A percentile compares a stretch with the other conserved stretches of the same genome.
These are phyloP conservation scores for Orientallactaga bullata DNA, from an alignment of 2,113 vertebrate genomes.

Conservation along the genomic window DNA sequence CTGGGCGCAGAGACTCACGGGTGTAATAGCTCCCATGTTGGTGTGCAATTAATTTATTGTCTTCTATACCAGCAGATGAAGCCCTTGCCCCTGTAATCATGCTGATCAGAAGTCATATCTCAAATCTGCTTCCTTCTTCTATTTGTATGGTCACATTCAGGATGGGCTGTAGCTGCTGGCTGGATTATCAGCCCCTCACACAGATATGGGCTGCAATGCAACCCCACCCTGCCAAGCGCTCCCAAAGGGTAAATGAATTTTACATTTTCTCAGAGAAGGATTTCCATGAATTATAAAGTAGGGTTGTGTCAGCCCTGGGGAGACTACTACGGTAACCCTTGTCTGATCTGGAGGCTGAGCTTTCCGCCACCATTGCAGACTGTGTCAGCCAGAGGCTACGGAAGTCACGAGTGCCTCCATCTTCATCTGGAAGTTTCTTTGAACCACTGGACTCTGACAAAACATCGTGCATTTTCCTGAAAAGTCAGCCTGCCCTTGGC, in stretches of 20 bases:
- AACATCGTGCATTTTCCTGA: background rate
- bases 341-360: background rate
- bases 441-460: background rate
- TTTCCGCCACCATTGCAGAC: background rate
- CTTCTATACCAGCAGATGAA: background rate
- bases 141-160: conserved; percentile 27
- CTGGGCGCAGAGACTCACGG: background rate
- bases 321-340: background rate
- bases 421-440: background rate
- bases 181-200: background rate
- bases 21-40: conserved; percentile 17
- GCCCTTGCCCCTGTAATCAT: conserved; percentile 3
- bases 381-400: background rate
- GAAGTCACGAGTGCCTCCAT: background rate
- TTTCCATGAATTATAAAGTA: background rate
- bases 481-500: background rate
- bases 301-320: background rate
- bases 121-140: background rate
- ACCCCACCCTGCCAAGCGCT: conserved; percentile 26
- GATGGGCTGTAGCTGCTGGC: conserved; percentile 27
- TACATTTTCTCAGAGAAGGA: conserved; percentile 1
- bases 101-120: conserved; percentile 53
- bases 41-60: conserved; percentile 67
- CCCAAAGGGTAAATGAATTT: conserved; percentile 58
- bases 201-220: background rate